Conservation (phyloP, 2,888 invertebrate species). For the Automeris io region DNA sequence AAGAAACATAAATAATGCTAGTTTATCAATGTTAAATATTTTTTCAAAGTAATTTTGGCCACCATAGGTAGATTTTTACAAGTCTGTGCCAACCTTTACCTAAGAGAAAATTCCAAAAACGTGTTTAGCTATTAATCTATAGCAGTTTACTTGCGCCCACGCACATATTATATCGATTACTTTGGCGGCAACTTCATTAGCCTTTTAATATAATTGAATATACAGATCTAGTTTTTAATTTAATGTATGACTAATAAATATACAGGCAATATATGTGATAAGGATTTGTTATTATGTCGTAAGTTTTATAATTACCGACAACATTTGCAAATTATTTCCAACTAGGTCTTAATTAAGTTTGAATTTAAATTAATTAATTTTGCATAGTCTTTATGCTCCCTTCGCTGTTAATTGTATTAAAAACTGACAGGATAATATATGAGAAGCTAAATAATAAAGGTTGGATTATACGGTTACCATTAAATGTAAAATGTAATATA, state of each 20-base stretch:
- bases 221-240: neutral
- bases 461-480: no score
- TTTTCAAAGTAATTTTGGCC: no score
- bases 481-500: no score
- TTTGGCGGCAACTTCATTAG: neutral
- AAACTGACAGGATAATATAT: no score
- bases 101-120: neutral
- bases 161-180: neutral
- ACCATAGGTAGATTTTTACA: no score
- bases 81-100: no score
- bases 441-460: no score
- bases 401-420: no score
- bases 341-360: neutral
- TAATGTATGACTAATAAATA: neutral
- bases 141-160: neutral
- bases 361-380: neutral
- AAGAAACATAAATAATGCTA: no score
- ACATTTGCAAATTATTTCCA: neutral
- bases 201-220: neutral
- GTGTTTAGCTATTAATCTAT: neutral
- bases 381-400: neutral
- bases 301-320: neutral
- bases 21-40: no score
- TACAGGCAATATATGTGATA: neutral
- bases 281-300: neutral